phyloP scores from a whole-genome alignment of 2,113 vertebrate species.

The Dryoscopus gambensis region DNA sequence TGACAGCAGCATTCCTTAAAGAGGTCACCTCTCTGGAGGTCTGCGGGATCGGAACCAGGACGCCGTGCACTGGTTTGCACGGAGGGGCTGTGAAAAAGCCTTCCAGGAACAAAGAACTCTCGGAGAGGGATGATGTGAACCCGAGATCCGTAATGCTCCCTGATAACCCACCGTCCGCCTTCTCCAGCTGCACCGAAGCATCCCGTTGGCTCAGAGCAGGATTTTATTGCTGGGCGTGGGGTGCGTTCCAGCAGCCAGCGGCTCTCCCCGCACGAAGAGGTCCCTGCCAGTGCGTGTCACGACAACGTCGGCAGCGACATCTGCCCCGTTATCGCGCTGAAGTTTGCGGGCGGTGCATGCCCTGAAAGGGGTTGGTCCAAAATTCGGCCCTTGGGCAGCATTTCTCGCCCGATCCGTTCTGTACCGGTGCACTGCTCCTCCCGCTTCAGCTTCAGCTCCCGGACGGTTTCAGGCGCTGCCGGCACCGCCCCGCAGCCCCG shows the following conservation, averaged over 20 bases:
- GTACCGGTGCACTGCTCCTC: fast-evolving
- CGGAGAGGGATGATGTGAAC: too few relatives aligned
- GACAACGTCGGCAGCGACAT: fast-evolving
- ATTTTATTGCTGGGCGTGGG: fast-evolving
- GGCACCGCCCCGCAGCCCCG: background rate
- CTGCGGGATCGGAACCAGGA: background rate
- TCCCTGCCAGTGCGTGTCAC: background rate
- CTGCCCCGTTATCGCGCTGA: fast-evolving
- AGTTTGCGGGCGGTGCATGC: fast-evolving
- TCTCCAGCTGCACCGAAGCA: fast-evolving
- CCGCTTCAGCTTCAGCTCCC: background rate
- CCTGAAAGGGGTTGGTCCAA: fast-evolving
- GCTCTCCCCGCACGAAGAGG: fast-evolving
- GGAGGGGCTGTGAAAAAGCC: background rate
- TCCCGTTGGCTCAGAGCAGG: fast-evolving
- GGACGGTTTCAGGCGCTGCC: background rate
- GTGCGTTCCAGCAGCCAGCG: fast-evolving
- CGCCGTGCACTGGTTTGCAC: fast-evolving
- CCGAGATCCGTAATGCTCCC: fast-evolving
- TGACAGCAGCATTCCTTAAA: background rate
- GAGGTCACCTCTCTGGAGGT: background rate
- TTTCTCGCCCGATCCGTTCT: fast-evolving
- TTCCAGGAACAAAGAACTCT: too few relatives aligned
- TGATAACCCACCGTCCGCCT: fast-evolving
- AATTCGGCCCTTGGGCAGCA: background rate